phyloP scores from a whole-genome alignment of 2,797 vertebrate species.

The Microchirus variegatus region DNA sequence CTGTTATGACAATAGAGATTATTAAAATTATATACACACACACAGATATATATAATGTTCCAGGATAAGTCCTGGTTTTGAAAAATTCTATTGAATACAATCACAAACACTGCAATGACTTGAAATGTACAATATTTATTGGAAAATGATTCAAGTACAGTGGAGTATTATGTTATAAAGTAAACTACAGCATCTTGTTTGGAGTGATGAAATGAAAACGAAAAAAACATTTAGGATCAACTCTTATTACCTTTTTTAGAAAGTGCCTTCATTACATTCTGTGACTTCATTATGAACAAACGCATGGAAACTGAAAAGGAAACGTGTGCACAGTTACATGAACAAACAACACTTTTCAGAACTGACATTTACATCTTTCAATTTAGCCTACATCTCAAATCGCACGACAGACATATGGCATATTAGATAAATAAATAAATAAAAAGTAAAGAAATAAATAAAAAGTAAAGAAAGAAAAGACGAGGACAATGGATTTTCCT shows the following conservation, averaged over 20 bases:
- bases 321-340: slow-evolving; percentile 42
- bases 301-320: slow-evolving; percentile 30
- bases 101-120: not conserved
- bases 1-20: no score
- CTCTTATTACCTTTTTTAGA: no score
- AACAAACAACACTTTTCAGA: slow-evolving; percentile 46
- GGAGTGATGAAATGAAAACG: slow-evolving; percentile 27
- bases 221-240: no score
- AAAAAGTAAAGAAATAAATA: slow-evolving; percentile 5
- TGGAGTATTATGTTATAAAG: slow-evolving; percentile 45
- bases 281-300: slow-evolving; percentile 33
- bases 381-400: slow-evolving; percentile 8
- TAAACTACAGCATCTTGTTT: slow-evolving; percentile 37
- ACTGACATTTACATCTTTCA: slow-evolving; percentile 40
- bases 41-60: not conserved
- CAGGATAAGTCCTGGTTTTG: not conserved
- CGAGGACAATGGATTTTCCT: slow-evolving; percentile 24
- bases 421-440: not conserved
- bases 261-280: slow-evolving; percentile 33
- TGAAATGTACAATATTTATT: slow-evolving; percentile 66
- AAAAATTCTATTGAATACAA: not conserved
- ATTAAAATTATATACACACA: no score
- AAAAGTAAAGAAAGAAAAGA: not conserved
- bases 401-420: slow-evolving; percentile 18
- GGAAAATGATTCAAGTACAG: slow-evolving; percentile 55